Percentiles rank a stretch among this genome's conserved stretches.
These are phyloP conservation scores for Plodia interpunctella DNA, from an alignment of 1,140 invertebrate genomes.

Conservation along the genomic window DNA sequence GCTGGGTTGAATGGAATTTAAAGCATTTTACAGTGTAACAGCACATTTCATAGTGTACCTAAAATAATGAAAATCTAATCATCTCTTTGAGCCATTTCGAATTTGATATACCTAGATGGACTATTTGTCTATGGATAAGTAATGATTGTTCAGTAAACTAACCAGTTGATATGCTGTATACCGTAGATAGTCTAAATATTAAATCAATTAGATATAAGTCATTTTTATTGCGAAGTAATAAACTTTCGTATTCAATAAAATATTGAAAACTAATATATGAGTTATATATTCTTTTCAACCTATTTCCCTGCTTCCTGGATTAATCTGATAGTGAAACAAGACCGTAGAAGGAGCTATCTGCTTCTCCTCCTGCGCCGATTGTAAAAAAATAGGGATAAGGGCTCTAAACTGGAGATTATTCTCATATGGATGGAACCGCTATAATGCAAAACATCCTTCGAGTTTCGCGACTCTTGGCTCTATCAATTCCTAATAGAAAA, in stretches of 20 bases:
- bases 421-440: too few species aligned
- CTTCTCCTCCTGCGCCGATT: too few species aligned
- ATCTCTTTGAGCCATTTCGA: constrained; percentile 33
- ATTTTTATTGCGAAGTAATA: constrained; percentile 57
- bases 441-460: too few species aligned
- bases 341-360: too few species aligned
- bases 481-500: too few species aligned
- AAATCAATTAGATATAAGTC: constrained; percentile 45
- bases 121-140: constrained; percentile 33
- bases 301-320: not conserved
- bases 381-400: too few species aligned
- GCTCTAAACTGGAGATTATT: too few species aligned
- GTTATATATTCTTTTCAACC: not conserved
- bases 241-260: constrained; percentile 62
- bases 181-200: constrained; percentile 50
- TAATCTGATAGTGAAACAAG: too few species aligned
- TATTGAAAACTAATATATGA: constrained; percentile 22
- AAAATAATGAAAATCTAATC: constrained; percentile 20
- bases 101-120: constrained; percentile 36
- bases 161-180: constrained; percentile 37
- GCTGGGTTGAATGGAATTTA: constrained; percentile 17
- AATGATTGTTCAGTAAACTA: constrained; percentile 37
- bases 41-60: constrained; percentile 25
- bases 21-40: constrained; percentile 26
- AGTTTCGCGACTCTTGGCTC: too few species aligned